Evolutionary conservation across 2,888 invertebrate species (phyloP).

Genomic region (Molanna angustata): DNA sequence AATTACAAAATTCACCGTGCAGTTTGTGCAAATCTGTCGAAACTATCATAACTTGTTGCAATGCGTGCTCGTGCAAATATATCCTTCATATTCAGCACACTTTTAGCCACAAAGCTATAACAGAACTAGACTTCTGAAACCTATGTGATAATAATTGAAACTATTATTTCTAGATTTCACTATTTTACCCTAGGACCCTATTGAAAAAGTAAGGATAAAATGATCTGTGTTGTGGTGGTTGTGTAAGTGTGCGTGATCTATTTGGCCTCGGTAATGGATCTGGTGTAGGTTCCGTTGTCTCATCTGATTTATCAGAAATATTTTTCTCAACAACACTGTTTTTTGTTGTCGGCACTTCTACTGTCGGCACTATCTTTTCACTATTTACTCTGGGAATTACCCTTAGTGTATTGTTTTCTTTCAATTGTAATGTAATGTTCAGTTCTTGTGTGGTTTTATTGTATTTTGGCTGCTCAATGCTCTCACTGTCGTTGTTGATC

Average conservation of each 20-base stretch:
- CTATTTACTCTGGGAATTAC: not conserved
- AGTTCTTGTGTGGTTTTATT: not conserved
- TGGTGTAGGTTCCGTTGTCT: slow-evolving; percentile 28
- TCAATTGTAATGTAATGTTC: not conserved
- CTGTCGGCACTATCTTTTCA: slow-evolving; percentile 27
- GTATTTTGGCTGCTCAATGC: slow-evolving; percentile 9
- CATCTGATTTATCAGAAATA: slow-evolving; percentile 23
- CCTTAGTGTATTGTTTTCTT: not conserved
- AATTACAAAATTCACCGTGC: too few species aligned
- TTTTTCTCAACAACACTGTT: slow-evolving; percentile 4
- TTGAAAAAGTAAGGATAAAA: slow-evolving; percentile 56
- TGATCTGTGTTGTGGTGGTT: slow-evolving; percentile 47
- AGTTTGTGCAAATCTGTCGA: slow-evolving; percentile 25
- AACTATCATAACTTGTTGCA: slow-evolving; percentile 20
- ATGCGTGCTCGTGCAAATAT: slow-evolving; percentile 31
- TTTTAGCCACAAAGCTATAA: slow-evolving; percentile 22
- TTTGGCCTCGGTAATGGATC: slow-evolving; percentile 43
- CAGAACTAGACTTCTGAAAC: slow-evolving; percentile 21
- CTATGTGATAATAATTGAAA: too few species aligned
- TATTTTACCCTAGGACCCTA: slow-evolving; percentile 49
- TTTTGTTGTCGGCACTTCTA: slow-evolving; percentile 31
- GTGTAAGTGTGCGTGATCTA: slow-evolving; percentile 47
- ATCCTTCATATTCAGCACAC: slow-evolving; percentile 23
- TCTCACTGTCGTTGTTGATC: slow-evolving; percentile 30
- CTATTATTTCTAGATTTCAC: slow-evolving; percentile 5